A percentile compares a stretch with the other conserved stretches of the same genome.
Conservation (phyloP, 92 coral and sea anemone genomes). For the Scolanthus callimorphus region DNA sequence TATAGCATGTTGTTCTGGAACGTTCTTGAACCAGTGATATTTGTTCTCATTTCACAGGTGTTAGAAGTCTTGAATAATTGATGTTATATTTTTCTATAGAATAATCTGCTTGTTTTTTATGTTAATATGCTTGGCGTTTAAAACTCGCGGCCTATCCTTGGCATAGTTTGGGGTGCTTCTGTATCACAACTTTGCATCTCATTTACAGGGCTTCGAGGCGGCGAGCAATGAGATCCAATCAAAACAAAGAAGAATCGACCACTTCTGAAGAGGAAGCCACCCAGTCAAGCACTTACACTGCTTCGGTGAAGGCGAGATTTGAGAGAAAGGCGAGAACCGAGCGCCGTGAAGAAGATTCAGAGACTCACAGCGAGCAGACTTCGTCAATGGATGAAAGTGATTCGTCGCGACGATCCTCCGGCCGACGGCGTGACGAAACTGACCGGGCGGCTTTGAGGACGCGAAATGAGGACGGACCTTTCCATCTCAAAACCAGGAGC, state of each 20-base stretch:
- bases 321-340: conserved; percentile 42
- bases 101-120: too few species aligned
- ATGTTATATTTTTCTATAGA: too few species aligned
- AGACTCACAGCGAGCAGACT: conserved; percentile 27
- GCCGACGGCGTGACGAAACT: conserved; percentile 28
- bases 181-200: too few species aligned
- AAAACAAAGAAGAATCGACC: conserved; percentile 25
- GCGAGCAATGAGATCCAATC: conserved; percentile 15
- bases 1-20: too few species aligned
- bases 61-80: too few species aligned
- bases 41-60: too few species aligned
- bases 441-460: conserved; percentile 28
- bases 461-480: conserved; percentile 12
- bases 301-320: conserved; percentile 57
- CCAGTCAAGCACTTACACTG: conserved; percentile 44
- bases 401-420: conserved; percentile 3
- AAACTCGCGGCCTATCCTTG: too few species aligned
- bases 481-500: conserved; percentile 17
- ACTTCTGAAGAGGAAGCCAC: conserved; percentile 50
- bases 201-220: background rate
- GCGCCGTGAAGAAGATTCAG: conserved; percentile 18
- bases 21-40: too few species aligned
- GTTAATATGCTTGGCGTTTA: too few species aligned
- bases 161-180: too few species aligned
- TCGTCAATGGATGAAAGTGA: conserved; percentile 49